phyloP scores from a whole-genome alignment of 2,113 vertebrate genomes.

The Xyrauchen texanus region DNA sequence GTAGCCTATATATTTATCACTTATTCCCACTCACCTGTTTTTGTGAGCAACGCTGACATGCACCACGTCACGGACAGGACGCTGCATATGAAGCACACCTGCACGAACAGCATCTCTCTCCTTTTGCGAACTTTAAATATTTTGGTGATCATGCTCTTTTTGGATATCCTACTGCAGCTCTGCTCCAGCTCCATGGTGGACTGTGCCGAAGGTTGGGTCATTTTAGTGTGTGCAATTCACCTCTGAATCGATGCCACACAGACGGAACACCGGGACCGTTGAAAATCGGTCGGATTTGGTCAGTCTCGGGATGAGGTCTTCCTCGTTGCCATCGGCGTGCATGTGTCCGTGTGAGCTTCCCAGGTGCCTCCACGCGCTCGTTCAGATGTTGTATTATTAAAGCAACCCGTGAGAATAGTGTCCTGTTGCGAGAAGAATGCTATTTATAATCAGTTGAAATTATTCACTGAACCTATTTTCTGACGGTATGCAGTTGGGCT shows the following conservation, averaged over 20 bases:
- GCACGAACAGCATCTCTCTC: constrained; percentile 80
- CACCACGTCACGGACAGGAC: constrained; percentile 79
- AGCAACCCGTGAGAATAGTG: constrained; percentile 13
- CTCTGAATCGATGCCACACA: constrained; percentile 9
- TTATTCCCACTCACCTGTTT: constrained; percentile 73
- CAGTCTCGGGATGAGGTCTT: constrained; percentile 42
- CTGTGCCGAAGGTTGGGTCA: constrained; percentile 7
- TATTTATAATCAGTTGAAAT: constrained; percentile 24
- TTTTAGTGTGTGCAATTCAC: constrained; percentile 3
- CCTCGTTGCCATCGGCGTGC: constrained; percentile 43
- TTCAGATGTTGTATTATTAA: constrained; percentile 24
- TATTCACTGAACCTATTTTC: neutral
- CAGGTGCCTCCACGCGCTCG: constrained; percentile 33
- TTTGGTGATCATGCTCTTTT: constrained; percentile 56
- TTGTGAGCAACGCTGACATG: constrained; percentile 73
- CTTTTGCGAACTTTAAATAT: constrained; percentile 81
- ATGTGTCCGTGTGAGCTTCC: neutral
- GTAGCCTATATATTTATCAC: no score
- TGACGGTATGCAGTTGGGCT: neutral
- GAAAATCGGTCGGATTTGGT: constrained; percentile 20
- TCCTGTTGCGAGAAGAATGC: neutral
- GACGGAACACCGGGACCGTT: constrained; percentile 34
- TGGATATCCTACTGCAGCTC: constrained; percentile 40
- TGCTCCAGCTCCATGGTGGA: constrained; percentile 41
- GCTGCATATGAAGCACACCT: constrained; percentile 80